Evolutionary conservation across 2,113 vertebrate genomes (phyloP).

Genomic region (Paramormyrops kingsleyae): DNA sequence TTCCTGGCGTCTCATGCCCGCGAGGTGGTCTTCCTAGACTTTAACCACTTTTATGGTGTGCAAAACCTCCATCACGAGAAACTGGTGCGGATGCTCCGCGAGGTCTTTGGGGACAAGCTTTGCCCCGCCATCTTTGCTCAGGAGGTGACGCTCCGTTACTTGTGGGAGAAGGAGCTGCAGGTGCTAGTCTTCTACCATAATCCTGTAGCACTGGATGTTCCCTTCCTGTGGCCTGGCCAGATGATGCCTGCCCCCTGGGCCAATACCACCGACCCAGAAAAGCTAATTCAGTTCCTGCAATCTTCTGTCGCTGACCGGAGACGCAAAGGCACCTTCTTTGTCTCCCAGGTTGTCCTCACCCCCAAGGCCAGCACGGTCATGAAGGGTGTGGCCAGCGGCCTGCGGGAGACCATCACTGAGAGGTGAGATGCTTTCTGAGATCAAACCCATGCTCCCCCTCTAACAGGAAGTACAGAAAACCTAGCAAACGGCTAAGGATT

Average conservation of each 20-base stretch:
- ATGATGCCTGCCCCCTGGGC: conserved; percentile 98
- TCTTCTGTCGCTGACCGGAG: conserved; percentile 85
- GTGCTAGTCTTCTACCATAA: conserved; percentile 95
- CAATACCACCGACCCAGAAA: conserved; percentile 94
- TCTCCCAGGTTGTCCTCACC: conserved; percentile 94
- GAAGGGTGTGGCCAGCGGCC: conserved; percentile 89
- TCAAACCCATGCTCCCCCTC: not conserved
- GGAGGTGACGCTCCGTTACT: conserved; percentile 87
- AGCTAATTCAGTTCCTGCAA: conserved; percentile 92
- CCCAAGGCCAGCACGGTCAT: conserved; percentile 97
- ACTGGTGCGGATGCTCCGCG: conserved; percentile 89
- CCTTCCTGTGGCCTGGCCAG: conserved; percentile 96
- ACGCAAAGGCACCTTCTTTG: conserved; percentile 94
- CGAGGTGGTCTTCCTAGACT: conserved; percentile 93
- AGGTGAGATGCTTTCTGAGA: conserved; percentile 60
- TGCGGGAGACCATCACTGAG: conserved; percentile 96
- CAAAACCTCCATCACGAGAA: conserved; percentile 96
- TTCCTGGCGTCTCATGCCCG: conserved; percentile 81
- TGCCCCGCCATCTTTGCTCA: conserved; percentile 93
- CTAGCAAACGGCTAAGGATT: not conserved
- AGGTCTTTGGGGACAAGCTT: conserved; percentile 89
- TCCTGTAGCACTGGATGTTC: conserved; percentile 88
- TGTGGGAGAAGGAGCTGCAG: conserved; percentile 95
- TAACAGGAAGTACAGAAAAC: not conserved
- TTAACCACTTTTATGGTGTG: conserved; percentile 97